Evolutionary conservation across 2,113 vertebrate genomes (phyloP).

Genomic region (Hylia prasina): DNA sequence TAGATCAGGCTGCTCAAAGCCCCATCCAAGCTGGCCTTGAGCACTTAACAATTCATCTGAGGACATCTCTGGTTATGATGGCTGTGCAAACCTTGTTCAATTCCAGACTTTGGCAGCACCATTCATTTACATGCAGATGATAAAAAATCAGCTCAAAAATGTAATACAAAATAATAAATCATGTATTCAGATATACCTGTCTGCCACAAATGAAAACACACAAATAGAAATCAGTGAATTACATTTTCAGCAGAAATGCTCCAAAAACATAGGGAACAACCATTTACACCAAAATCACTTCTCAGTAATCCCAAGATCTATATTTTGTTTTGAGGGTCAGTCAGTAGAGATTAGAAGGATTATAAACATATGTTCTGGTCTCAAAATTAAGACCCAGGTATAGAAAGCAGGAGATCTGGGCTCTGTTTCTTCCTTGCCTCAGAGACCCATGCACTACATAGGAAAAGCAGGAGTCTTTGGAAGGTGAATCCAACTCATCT

Average conservation of each 20-base stretch:
- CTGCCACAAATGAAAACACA: neutral
- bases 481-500: neutral
- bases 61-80: neutral
- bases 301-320: neutral
- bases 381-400: neutral
- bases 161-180: neutral
- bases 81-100: neutral
- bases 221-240: neutral
- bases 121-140: conserved; percentile 1
- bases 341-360: neutral
- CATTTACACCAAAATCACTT: neutral
- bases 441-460: neutral
- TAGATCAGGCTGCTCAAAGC: neutral
- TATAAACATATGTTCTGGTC: neutral
- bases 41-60: neutral
- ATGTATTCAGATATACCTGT: neutral
- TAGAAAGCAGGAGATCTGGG: neutral
- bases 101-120: neutral
- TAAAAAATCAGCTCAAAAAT: conserved; percentile 14
- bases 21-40: neutral
- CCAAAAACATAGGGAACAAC: neutral
- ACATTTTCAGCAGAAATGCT: neutral
- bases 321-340: neutral
- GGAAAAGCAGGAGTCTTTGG: neutral
- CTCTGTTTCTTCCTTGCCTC: neutral